Evolutionary conservation across 1,140 invertebrate genomes (phyloP), one percentile per base, ranked within the genome.

Genomic region (Anoplophora glabripennis): DNA sequence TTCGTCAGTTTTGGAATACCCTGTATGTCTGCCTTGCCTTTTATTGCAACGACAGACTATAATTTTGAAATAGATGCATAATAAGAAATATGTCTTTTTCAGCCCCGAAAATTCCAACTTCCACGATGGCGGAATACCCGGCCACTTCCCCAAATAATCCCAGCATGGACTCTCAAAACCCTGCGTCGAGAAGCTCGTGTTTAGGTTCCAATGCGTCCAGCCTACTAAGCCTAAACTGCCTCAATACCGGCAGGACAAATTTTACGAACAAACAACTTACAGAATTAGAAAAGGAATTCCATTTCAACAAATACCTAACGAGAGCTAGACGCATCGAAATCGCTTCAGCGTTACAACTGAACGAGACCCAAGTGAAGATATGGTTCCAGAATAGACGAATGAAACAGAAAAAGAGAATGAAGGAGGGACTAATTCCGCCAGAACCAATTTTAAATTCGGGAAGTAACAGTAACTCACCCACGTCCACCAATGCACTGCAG

Each of bases 251-350:
- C 17, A 82, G 96, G 28, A 99, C 96, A 3, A 99, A 99, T 78
- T 99, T 99, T 79, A 98, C 94, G 49, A 99, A 97, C 75, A 98
- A 99, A 78, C 97, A 99, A 76, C 84, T 99, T 46, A 99, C 96
- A 1, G 97, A 99, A 78, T 81, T 99, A 63, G 96, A 99, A 75
- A 99, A 99, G 76, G 96, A 99, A 78, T 99, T 99, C 78, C 96
- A 99, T 78, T 99, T 97, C 78, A 98, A 98, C 80, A 98, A 98
- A 79, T 99, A 99, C 81, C 84, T 99, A 68, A 99, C 96, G 2
- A 81, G 97, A 63, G 96, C 94, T 7, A 80, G 96, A 65, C 83
- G 97, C 63, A 98, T 99, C 68, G 97, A 99, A 78, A 99, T 99
- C 64, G 97, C 97, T 0, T 92, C 93, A 0, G 89, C 93, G 1